Conservation (phyloP, 2,888 invertebrate species). For the Cylindroiulus punctatus region DNA sequence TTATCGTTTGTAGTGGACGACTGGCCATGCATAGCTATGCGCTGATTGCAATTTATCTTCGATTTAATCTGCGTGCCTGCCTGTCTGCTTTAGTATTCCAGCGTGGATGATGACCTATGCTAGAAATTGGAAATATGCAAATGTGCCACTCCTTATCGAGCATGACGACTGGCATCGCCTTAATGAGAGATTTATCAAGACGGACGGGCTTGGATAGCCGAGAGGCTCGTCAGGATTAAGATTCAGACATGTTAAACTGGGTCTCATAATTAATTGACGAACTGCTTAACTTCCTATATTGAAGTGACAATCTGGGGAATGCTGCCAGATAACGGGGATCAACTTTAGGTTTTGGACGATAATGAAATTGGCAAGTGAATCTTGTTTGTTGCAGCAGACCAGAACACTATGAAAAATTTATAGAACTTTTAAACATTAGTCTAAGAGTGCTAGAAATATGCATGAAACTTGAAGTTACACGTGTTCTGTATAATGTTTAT, state of each 20-base stretch:
- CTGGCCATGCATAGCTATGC: not conserved
- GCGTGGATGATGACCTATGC: not conserved
- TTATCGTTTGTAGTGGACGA: constrained; percentile 3
- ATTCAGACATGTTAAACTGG: constrained; percentile 28
- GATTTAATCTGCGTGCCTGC: not conserved
- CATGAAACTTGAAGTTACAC: no score
- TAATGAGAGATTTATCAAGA: constrained; percentile 34
- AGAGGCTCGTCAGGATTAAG: constrained; percentile 38
- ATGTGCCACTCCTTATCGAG: constrained; percentile 33
- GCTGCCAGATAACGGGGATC: not conserved
- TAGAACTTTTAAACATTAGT: no score
- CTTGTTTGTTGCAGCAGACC: no score
- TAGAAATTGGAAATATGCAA: constrained; percentile 29
- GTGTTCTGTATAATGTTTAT: no score
- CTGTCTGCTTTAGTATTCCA: constrained; percentile 19
- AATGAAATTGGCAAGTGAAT: not conserved
- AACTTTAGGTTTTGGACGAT: not conserved
- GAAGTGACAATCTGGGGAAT: not conserved
- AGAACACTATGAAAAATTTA: no score
- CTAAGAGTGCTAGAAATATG: no score
- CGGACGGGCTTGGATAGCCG: constrained; percentile 29
- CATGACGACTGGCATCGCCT: constrained; percentile 26
- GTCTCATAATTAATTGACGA: constrained; percentile 34
- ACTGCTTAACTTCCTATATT: not conserved
- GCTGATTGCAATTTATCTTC: constrained; percentile 15